Conservation (phyloP, 2,113 vertebrate species). For the Rostratula benghalensis region DNA sequence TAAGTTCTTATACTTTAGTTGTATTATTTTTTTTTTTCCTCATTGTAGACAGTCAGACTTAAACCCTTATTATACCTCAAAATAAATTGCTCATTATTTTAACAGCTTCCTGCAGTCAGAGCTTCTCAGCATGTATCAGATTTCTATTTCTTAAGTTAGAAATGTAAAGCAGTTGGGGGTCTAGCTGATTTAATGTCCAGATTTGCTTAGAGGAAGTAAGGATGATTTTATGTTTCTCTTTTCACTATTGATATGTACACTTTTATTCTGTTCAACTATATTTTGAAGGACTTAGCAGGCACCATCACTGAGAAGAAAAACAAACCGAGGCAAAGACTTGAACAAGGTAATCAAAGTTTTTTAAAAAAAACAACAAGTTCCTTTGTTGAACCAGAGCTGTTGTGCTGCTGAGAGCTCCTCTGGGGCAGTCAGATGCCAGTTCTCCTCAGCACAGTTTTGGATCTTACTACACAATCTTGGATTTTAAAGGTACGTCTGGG, state of each 20-base stretch:
- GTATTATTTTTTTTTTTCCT: conserved; percentile 4
- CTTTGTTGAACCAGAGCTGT: background rate
- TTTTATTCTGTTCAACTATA: background rate
- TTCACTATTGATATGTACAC: background rate
- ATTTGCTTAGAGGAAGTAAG: conserved; percentile 26
- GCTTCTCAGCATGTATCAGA: conserved; percentile 35
- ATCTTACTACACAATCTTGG: background rate
- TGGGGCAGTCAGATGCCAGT: accelerated
- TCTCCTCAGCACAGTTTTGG: background rate
- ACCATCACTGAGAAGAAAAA: background rate
- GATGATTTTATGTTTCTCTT: background rate
- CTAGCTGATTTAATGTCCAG: conserved; percentile 14
- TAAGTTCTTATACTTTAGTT: background rate
- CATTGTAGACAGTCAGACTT: background rate
- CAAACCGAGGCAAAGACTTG: background rate
- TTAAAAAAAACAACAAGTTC: background rate
- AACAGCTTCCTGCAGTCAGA: conserved; percentile 37
- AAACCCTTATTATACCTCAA: conserved; percentile 21
- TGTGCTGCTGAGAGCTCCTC: background rate
- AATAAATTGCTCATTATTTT: conserved; percentile 46
- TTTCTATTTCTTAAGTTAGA: conserved; percentile 42
- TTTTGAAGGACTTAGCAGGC: background rate
- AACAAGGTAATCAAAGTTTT: background rate
- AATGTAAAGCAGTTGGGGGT: conserved; percentile 17
- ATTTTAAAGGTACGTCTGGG: background rate